A percentile compares a stretch with the other conserved stretches of the same genome.
These are phyloP conservation scores for Phthorimaea operculella DNA, from an alignment of 1,140 invertebrate genomes.

Conservation along the genomic window DNA sequence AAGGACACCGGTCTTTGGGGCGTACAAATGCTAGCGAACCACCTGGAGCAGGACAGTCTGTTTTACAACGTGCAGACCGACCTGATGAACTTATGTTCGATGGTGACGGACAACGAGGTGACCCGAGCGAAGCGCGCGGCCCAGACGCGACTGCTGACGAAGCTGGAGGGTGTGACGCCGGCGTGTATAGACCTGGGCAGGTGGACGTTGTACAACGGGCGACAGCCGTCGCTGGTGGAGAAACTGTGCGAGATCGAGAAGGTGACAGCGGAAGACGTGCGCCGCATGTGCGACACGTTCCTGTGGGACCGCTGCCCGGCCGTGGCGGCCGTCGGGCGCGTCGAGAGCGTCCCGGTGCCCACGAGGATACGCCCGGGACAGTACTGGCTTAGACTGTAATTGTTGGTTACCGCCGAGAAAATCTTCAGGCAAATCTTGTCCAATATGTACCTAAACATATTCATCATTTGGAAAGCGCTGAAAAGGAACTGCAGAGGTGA, in stretches of 20 bases:
- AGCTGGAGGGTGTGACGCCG: slow-evolving; percentile 78
- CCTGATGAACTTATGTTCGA: slow-evolving; percentile 52
- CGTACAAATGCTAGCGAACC: slow-evolving; percentile 42
- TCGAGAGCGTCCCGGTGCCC: slow-evolving; percentile 76
- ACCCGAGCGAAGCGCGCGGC: slow-evolving; percentile 46
- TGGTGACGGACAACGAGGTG: slow-evolving; percentile 47
- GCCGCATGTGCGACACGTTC: slow-evolving; percentile 73
- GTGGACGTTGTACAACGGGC: slow-evolving; percentile 80
- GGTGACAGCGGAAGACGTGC: slow-evolving; percentile 70
- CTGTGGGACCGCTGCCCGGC: slow-evolving; percentile 79
- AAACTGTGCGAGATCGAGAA: slow-evolving; percentile 76
- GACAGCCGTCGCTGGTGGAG: slow-evolving; percentile 75
- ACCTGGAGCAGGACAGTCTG: slow-evolving; percentile 46
- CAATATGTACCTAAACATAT: too few relatives aligned
- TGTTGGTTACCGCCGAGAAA: too few relatives aligned
- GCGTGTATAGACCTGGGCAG: slow-evolving; percentile 85
- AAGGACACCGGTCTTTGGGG: slow-evolving; percentile 60
- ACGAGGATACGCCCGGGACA: slow-evolving; percentile 71
- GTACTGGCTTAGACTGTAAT: slow-evolving; percentile 70
- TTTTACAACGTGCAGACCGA: slow-evolving; percentile 34
- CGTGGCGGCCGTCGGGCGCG: slow-evolving; percentile 75
- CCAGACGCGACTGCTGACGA: slow-evolving; percentile 69
- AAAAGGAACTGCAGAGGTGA: too few relatives aligned
- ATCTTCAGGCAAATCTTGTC: too few relatives aligned
- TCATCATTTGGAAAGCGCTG: too few relatives aligned